phyloP scores from a whole-genome alignment of 1,140 invertebrate genomes.

The Aradophagus sp. region DNA sequence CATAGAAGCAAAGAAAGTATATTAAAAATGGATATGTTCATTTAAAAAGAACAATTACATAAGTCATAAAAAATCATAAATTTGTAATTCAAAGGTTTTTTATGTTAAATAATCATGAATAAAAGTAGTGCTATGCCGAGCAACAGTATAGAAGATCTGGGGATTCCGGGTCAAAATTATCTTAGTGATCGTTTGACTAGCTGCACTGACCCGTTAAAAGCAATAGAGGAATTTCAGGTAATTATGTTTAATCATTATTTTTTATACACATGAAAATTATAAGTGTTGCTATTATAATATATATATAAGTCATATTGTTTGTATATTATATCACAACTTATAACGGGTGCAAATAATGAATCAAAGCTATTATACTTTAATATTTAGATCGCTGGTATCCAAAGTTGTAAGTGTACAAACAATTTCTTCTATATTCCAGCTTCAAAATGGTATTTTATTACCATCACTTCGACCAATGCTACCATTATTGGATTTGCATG shows the following conservation, averaged over 20 bases:
- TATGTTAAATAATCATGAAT: not conserved
- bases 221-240: conserved; percentile 98
- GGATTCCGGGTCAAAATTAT: conserved; percentile 92
- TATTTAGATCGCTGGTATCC: too few species aligned
- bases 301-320: too few species aligned
- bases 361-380: too few species aligned
- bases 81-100: too few species aligned
- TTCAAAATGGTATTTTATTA: conserved; percentile 94
- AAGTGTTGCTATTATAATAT: too few species aligned
- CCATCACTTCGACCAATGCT: conserved; percentile 95
- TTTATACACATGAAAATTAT: conserved; percentile 3
- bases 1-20: too few species aligned
- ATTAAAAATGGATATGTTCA: too few species aligned
- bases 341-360: too few species aligned
- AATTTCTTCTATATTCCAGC: conserved; percentile 72
- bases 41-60: too few species aligned
- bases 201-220: conserved; percentile 95
- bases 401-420: not conserved
- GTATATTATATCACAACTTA: too few species aligned
- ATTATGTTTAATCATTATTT: conserved; percentile 1
- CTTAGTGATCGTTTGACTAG: conserved; percentile 94
- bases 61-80: too few species aligned
- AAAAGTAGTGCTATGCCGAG: conserved; percentile 65
- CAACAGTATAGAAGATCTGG: conserved; percentile 86
- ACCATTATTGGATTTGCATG: conserved; percentile 94